Evolutionary conservation across 1,140 invertebrate genomes (phyloP), one percentile per base, ranked within the genome.

Genomic region (Cryptotermes secundus): DNA sequence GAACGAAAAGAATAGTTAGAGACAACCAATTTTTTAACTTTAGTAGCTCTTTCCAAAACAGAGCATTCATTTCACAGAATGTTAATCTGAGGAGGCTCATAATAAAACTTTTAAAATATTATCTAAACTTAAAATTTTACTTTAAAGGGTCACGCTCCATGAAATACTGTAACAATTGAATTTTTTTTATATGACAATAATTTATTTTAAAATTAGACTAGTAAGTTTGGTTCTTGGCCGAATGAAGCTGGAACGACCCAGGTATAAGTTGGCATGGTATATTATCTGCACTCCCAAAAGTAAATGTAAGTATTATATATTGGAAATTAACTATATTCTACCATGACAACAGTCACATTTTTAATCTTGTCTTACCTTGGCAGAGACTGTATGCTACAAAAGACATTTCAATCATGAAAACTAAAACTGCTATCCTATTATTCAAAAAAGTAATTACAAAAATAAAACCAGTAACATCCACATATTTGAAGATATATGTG

Each of bases 321-420:
- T 35, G 80, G 31, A 49, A 31, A 81, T 81, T 31, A 81, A 81
- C 80, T 49, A 81, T 81, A 9, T 35, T 81, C 36, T 38, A 81
- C 80, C 80, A 81, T 81, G 42, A 81, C 36, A 38, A 81, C 24
- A 49, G 22, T 34, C 42, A 81, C 24, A 38, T 16, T n/a, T 81
- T 81, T 34, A 81, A 81, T 53, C 65, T 45, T 83, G 36, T 85
- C 90, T 90, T 90, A 91, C 90, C 90, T 91, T 91, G 90, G 87
- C 90, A 91, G 86, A 91, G 89, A 90, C 90, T 90, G 90, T 90
- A 90, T 81, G 90, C 90, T 91, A 91, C 89, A 90, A 90, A 90
- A 90, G 86, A 91, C 79, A 85, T 42, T 35, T 81, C n/a, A 81
- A 82, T 49, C 6, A 84, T 53, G 59, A 81, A 84, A 35, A 82